phyloP scores from a whole-genome alignment of 2,888 invertebrate genomes.

The Drosophila aldrichi region DNA sequence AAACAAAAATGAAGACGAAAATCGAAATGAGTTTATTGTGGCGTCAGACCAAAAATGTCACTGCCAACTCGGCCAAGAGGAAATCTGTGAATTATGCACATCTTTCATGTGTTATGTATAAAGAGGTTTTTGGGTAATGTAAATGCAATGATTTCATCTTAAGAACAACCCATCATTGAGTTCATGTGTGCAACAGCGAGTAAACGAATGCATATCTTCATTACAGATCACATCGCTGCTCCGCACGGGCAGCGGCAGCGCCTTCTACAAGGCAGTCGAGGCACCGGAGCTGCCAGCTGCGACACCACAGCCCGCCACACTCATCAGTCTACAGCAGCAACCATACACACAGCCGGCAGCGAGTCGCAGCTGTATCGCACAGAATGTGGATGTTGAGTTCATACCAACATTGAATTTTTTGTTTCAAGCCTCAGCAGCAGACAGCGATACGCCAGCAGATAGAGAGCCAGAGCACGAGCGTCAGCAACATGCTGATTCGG shows the following conservation, averaged over 20 bases:
- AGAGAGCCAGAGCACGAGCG: slow-evolving; percentile 5
- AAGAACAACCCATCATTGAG: not conserved
- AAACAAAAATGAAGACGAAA: too few relatives aligned
- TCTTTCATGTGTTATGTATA: not conserved
- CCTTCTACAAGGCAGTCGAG: slow-evolving; percentile 66
- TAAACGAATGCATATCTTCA: slow-evolving; percentile 2
- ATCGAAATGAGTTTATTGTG: slow-evolving; percentile 55
- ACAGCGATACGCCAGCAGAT: slow-evolving; percentile 7
- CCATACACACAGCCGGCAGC: slow-evolving; percentile 12
- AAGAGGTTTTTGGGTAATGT: not conserved
- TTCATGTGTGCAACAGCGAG: not conserved
- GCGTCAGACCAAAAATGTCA: slow-evolving; percentile 36
- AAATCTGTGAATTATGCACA: slow-evolving; percentile 15
- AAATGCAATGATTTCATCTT: not conserved
- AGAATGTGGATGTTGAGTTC: slow-evolving; percentile 71
- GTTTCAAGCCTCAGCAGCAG: slow-evolving; percentile 27
- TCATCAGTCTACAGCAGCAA: slow-evolving; percentile 5
- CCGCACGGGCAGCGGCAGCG: slow-evolving; percentile 80
- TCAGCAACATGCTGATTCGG: slow-evolving; percentile 55
- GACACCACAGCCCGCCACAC: not conserved
- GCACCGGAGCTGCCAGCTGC: slow-evolving; percentile 46
- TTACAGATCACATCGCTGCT: slow-evolving; percentile 84
- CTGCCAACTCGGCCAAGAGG: slow-evolving; percentile 39
- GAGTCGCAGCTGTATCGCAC: slow-evolving; percentile 19
- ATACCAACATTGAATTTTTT: slow-evolving; percentile 83